These are phyloP conservation scores for Amphiura filiformis DNA, from an alignment of 35 echinoderm and acorn worm species.

Conservation along the genomic window DNA sequence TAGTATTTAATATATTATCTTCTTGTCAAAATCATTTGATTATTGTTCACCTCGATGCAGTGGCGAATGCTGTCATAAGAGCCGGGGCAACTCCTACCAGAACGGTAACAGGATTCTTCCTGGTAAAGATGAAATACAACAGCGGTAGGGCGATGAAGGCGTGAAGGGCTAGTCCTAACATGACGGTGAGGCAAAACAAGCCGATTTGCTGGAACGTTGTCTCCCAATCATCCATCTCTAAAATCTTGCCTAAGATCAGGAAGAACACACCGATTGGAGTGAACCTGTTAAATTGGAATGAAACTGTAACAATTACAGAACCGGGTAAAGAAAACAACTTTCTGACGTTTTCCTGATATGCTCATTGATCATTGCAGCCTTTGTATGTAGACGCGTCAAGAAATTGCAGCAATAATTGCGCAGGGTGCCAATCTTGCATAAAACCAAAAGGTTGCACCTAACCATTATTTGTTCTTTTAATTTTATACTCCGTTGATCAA, in stretches of 20 bases:
- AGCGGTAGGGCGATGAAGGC: conserved; percentile 72
- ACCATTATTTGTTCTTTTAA: too few species aligned
- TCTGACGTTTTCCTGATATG: too few species aligned
- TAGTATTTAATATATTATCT: too few species aligned
- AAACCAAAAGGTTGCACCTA: too few species aligned
- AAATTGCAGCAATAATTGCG: too few species aligned
- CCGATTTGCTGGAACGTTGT: conserved; percentile 81
- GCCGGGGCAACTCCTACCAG: conserved; percentile 86
- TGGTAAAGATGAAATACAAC: conserved; percentile 75
- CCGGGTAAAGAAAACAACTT: too few species aligned
- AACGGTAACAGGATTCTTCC: conserved; percentile 53
- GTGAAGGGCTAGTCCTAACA: conserved; percentile 76
- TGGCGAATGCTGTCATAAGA: conserved; percentile 92
- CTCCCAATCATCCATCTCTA: conserved; percentile 85
- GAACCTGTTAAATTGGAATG: conserved; percentile 40
- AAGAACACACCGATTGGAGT: conserved; percentile 94
- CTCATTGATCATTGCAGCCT: too few species aligned
- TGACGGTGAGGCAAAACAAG: conserved; percentile 79
- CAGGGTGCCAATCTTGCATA: too few species aligned
- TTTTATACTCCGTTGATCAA: too few species aligned
- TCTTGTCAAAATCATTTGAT: too few species aligned
- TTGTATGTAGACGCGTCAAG: not conserved
- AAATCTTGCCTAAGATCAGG: conserved; percentile 74
- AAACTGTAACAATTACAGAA: too few species aligned
- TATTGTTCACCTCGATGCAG: conserved; percentile 94